Percentiles rank a stretch among this genome's conserved stretches.
Conservation (phyloP, 2,888 invertebrate species). For the Pyrocoelia pectoralis region DNA sequence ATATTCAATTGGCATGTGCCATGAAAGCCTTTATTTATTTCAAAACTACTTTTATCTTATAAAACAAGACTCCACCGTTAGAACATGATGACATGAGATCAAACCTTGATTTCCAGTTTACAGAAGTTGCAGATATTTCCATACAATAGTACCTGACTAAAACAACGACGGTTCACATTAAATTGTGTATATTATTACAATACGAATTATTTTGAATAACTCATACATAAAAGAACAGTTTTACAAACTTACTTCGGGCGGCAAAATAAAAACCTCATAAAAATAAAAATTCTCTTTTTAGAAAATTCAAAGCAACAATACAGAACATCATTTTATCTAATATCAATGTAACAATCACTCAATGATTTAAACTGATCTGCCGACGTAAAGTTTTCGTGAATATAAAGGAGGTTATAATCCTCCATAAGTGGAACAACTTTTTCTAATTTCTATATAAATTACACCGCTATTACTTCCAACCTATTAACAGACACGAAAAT, state of each 20-base stretch:
- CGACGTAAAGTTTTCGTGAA: no score
- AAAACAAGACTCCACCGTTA: conserved; percentile 40
- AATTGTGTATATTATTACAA: conserved; percentile 52
- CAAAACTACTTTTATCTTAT: conserved; percentile 17
- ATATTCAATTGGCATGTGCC: not conserved
- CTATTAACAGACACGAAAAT: conserved; percentile 31
- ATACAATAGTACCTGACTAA: conserved; percentile 50
- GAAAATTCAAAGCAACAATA: not conserved
- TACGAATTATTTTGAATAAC: conserved; percentile 53
- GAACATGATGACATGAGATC: conserved; percentile 45
- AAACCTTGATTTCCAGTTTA: conserved; percentile 46
- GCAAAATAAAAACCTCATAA: conserved; percentile 27
- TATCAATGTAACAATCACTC: not conserved
- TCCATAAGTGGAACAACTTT: conserved; percentile 18
- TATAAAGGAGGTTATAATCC: not conserved
- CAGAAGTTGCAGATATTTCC: conserved; percentile 46
- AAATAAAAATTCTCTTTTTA: conserved; percentile 25
- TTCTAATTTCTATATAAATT: conserved; percentile 30
- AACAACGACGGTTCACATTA: conserved; percentile 52
- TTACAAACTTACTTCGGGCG: conserved; percentile 29
- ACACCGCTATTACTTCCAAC: conserved; percentile 36
- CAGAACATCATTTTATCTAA: not conserved
- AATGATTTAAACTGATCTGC: not conserved
- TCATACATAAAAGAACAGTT: conserved; percentile 51
- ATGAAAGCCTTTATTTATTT: not conserved